These are phyloP conservation scores for Zelostemma sp. DNA, from an alignment of 1,140 invertebrate genomes.

Conservation along the genomic window DNA sequence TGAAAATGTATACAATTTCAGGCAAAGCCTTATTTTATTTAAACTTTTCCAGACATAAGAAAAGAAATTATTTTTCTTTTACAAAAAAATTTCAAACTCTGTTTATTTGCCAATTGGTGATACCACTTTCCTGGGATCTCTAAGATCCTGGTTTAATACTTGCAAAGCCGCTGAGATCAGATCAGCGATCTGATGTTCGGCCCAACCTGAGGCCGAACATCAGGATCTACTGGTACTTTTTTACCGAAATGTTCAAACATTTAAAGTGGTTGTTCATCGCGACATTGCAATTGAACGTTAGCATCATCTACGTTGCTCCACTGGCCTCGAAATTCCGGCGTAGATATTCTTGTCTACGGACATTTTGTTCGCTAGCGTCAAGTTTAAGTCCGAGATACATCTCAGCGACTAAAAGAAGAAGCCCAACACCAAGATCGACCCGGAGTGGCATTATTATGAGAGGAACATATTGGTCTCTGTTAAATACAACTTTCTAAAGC, in stretches of 20 bases:
- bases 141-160: no score
- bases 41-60: no score
- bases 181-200: no score
- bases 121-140: no score
- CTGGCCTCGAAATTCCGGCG: constrained; percentile 87
- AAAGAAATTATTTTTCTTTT: no score
- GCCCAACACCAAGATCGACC: constrained; percentile 56
- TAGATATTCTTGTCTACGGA: constrained; percentile 97
- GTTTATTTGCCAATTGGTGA: no score
- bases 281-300: constrained; percentile 96
- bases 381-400: constrained; percentile 89
- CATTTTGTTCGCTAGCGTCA: constrained; percentile 92
- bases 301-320: constrained; percentile 91
- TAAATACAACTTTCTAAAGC: no score
- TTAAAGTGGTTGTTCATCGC: constrained; percentile 95
- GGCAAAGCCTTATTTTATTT: no score
- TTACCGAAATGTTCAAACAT: constrained; percentile 99
- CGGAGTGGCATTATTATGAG: constrained; percentile 54
- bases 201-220: constrained; percentile 97
- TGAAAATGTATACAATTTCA: no score
- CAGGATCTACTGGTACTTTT: constrained; percentile 99
- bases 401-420: constrained; percentile 74
- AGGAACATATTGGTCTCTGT: constrained; percentile 25
- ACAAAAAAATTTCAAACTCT: no score
- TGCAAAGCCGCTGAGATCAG: no score